phyloP scores from a whole-genome alignment of 2,888 invertebrate genomes.

The Erpobdella octoculata region DNA sequence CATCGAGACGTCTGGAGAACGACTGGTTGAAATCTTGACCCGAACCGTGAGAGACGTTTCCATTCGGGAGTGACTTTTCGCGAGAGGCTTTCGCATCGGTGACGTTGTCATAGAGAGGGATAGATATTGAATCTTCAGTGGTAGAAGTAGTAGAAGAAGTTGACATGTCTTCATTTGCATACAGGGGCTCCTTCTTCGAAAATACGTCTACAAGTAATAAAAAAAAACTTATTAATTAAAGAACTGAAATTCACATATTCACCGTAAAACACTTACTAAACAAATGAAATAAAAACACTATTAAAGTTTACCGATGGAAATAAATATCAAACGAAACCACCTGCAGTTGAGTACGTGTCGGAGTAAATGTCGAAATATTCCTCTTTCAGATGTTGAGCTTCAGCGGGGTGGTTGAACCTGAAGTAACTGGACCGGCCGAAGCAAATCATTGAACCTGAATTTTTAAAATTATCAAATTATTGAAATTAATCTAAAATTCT shows the following conservation, averaged over 20 bases:
- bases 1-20: background rate
- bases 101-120: conserved; percentile 12
- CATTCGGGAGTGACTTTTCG: background rate
- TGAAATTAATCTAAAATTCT: background rate
- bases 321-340: background rate
- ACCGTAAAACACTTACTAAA: too few species aligned
- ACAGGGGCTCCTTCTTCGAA: conserved; percentile 12
- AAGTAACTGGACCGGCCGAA: conserved; percentile 83
- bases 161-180: conserved; percentile 4
- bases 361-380: conserved; percentile 5
- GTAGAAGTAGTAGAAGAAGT: background rate
- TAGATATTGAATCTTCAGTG: background rate
- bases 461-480: too few species aligned
- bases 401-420: conserved; percentile 83
- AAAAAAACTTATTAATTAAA: too few species aligned
- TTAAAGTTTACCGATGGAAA: too few species aligned
- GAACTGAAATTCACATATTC: too few species aligned
- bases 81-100: background rate
- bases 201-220: background rate
- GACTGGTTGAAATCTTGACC: background rate
- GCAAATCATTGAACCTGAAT: conserved; percentile 78
- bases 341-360: conserved; percentile 10
- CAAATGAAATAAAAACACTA: too few species aligned
- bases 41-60: background rate
- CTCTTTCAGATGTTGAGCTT: conserved; percentile 53